Evolutionary conservation across 2,888 invertebrate genomes (phyloP), one percentile per base, ranked within the genome.

Genomic region (Atherix ibis): DNA sequence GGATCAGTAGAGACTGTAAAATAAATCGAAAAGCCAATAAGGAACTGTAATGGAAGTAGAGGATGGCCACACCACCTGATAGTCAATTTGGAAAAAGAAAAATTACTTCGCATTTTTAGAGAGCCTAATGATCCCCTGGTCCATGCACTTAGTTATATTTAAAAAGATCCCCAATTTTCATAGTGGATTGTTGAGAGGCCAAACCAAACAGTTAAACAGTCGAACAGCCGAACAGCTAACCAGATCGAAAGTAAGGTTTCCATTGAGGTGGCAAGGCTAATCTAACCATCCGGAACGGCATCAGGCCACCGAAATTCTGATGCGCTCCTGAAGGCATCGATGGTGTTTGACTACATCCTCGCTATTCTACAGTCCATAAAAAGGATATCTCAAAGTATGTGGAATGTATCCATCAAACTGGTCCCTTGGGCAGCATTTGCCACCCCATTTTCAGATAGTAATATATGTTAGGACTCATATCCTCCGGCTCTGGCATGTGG

Each of bases 351-450:
- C n/a, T n/a, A n/a, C n/a, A n/a, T n/a, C n/a, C n/a, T 26, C 17
- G 31, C 18, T 16, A 29, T 29, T 35, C 30, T 31, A 17, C 31
- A 40, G 38, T 38, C 36, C 38, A 40, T 40, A 40, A 40, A 38
- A 37, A 40, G 36, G 31, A 32, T 36, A 32, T 36, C 27, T 31
- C 31, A 14, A 36, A 26, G 9, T 32, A 36, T 40, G 32, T 32
- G 38, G 36, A 40, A 38, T 52, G 56, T 56, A 56, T 56, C 54
- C 54, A 51, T 55, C 55, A 54, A 48, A 54, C 47, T 48, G 51
- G 55, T 55, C 54, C 54, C 54, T 46, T 52, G 56, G 55, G 54
- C 52, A 50, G 54, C 56, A 55, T 56, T 55, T 52, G 48, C 55
- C 54, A 56, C 54, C 54, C 54, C 54, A 55, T 55, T 55, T 50